Percentiles rank a stretch among this genome's conserved stretches.
These are phyloP conservation scores for Pyrocoelia pectoralis DNA, from an alignment of 2,888 invertebrate genomes.

Conservation along the genomic window DNA sequence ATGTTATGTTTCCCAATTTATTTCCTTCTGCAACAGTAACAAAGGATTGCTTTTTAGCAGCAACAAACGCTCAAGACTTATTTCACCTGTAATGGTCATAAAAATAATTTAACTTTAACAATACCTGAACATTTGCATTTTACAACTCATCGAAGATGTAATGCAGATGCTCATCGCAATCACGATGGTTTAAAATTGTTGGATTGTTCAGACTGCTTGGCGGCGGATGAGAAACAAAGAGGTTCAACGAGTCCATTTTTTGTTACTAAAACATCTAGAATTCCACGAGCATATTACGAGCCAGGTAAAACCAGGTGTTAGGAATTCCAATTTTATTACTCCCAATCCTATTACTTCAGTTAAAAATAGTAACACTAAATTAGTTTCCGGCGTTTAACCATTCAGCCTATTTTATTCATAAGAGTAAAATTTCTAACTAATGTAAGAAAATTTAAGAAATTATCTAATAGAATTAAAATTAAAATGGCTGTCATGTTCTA, in stretches of 20 bases:
- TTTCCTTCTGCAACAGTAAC: constrained; percentile 34
- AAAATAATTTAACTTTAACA: constrained; percentile 49
- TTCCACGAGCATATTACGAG: constrained; percentile 39
- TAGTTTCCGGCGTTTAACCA: constrained; percentile 31
- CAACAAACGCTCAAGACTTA: constrained; percentile 39
- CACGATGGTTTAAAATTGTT: constrained; percentile 23
- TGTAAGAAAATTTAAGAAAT: constrained; percentile 26
- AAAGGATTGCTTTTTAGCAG: constrained; percentile 39
- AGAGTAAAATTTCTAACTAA: constrained; percentile 15
- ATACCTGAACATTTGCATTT: constrained; percentile 48
- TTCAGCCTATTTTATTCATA: constrained; percentile 16
- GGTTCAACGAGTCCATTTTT: constrained; percentile 42
- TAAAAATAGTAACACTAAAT: constrained; percentile 29
- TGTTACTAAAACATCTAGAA: constrained; percentile 41
- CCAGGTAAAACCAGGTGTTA: constrained; percentile 46
- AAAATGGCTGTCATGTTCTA: constrained; percentile 41
- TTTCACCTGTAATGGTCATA: constrained; percentile 47
- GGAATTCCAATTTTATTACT: constrained; percentile 46
- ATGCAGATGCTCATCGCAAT: constrained; percentile 33
- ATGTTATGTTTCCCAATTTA: constrained; percentile 42
- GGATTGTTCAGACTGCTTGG: constrained; percentile 46
- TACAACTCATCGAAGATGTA: constrained; percentile 47
- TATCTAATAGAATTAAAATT: constrained; percentile 41
- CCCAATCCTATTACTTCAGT: constrained; percentile 34
- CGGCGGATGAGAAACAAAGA: constrained; percentile 47